phyloP scores from a whole-genome alignment of 2,888 invertebrate species.

The Luperina testacea region DNA sequence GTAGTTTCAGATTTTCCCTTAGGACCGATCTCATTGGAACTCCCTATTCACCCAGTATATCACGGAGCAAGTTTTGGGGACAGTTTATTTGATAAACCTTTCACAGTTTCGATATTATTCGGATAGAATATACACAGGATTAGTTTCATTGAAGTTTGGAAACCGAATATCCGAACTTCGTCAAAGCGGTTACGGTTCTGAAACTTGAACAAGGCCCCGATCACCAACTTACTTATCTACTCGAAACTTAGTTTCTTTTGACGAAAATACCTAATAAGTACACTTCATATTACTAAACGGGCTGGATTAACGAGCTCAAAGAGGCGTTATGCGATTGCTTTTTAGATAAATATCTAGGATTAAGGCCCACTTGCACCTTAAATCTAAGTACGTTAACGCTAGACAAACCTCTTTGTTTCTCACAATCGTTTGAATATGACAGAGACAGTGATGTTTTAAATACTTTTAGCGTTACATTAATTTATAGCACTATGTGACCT shows the following conservation, averaged over 20 bases:
- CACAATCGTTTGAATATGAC: no score
- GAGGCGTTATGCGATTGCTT: neutral
- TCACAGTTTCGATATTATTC: slow-evolving; percentile 36
- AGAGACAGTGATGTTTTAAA: no score
- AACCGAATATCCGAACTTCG: slow-evolving; percentile 50
- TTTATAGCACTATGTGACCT: no score
- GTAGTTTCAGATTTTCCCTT: no score
- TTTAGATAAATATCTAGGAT: neutral
- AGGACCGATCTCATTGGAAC: neutral
- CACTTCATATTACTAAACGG: neutral
- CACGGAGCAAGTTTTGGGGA: neutral
- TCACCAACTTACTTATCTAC: slow-evolving; percentile 38
- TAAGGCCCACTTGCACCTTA: neutral
- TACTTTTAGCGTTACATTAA: no score
- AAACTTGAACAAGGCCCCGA: slow-evolving; percentile 27
- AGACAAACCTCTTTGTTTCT: no score
- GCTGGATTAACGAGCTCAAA: neutral
- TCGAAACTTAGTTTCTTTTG: slow-evolving; percentile 26
- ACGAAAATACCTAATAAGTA: neutral
- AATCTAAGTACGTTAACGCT: neutral
- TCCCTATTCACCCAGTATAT: neutral
- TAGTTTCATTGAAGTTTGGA: slow-evolving; percentile 45
- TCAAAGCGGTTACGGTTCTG: slow-evolving; percentile 32
- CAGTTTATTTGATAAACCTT: slow-evolving; percentile 15
- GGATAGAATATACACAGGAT: slow-evolving; percentile 16